Base-by-base conservation (phyloP, 1,140 invertebrate genomes). In the Vollenhovia emeryi region DNA sequence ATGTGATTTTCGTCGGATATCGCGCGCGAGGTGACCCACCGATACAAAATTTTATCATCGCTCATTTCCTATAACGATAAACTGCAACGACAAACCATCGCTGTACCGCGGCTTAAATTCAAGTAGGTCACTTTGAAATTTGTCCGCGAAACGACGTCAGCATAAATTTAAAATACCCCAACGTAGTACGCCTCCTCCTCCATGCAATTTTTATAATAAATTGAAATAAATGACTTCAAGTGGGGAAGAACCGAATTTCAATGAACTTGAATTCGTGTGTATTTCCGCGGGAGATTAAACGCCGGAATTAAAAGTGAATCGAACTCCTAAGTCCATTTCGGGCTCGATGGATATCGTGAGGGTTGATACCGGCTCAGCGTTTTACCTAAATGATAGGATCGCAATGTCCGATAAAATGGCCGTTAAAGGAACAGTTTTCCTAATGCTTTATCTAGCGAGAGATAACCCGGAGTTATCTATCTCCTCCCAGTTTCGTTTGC, bases 331-430 rank as follows among this genome's bases (percentile, higher is more conserved):
- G n/a, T 45, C 13, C n/a, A 36, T 75, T 62, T 40, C 27, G 11
- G 15, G 9, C 18, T 66, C 40, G 59, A 55, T 75, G 18, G 24
- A n/a, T 84, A 84, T 84, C 36, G 15, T 8, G 71, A 57, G 43
- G 27, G n/a, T 73, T 40, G 59, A 52, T 71, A 76, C 3, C 45
- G 13, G n/a, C 21, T 79, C 43, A 15, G 59, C 45, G 8, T 68
- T 55, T 50, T n/a, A 45, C 27, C 66, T 45, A 87, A 71, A 30
- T 50, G 83, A 89, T 88, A 87, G 33, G 18, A 87, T 87, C 43
- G 52, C 48, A 85, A 27, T 30, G 62, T 33, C 45, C 55, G 43
- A 88, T 83, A 84, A 82, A 43, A 30, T 15, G 27, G 9, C 40
- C 57, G 71, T 88, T 88, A 88, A 83, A 89, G 30, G 55, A 82